phyloP scores from a whole-genome alignment of 2,888 invertebrate genomes.

The Ormyrus nitidulus region DNA sequence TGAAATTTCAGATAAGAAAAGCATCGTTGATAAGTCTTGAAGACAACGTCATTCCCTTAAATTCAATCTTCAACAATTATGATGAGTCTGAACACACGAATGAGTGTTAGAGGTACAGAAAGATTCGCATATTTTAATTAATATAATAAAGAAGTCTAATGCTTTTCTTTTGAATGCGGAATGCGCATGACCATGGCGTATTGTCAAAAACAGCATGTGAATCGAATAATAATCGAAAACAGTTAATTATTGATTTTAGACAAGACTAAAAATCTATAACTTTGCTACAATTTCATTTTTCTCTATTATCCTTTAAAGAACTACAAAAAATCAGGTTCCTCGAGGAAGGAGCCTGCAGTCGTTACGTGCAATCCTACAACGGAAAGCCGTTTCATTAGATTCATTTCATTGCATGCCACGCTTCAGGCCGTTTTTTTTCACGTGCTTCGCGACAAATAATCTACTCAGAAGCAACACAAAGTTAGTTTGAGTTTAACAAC shows the following conservation, averaged over 20 bases:
- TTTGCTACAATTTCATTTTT: slow-evolving; percentile 9
- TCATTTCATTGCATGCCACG: slow-evolving; percentile 63
- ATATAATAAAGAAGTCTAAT: background rate
- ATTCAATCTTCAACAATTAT: slow-evolving; percentile 68
- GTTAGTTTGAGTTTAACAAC: slow-evolving; percentile 28
- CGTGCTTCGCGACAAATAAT: slow-evolving; percentile 17
- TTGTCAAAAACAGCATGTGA: slow-evolving; percentile 38
- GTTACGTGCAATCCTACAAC: too few relatives aligned
- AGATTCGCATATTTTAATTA: slow-evolving; percentile 20
- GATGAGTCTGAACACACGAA: slow-evolving; percentile 66
- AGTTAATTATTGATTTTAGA: slow-evolving; percentile 2
- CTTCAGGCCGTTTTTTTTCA: slow-evolving; percentile 63
- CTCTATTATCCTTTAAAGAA: background rate
- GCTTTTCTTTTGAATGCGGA: slow-evolving; percentile 24
- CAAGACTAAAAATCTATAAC: slow-evolving; percentile 13
- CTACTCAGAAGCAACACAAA: slow-evolving; percentile 10
- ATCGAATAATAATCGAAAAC: background rate
- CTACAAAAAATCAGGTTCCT: too few relatives aligned
- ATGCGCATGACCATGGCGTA: slow-evolving; percentile 21
- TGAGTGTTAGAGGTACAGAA: slow-evolving; percentile 68
- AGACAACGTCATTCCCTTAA: slow-evolving; percentile 71
- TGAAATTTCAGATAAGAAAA: slow-evolving; percentile 68
- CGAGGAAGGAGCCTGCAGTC: too few relatives aligned
- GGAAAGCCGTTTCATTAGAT: too few relatives aligned
- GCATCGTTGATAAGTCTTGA: slow-evolving; percentile 69